Evolutionary conservation across 1,140 invertebrate genomes (phyloP), one percentile per base, ranked within the genome.

Genomic region (Sycobia sp.): DNA sequence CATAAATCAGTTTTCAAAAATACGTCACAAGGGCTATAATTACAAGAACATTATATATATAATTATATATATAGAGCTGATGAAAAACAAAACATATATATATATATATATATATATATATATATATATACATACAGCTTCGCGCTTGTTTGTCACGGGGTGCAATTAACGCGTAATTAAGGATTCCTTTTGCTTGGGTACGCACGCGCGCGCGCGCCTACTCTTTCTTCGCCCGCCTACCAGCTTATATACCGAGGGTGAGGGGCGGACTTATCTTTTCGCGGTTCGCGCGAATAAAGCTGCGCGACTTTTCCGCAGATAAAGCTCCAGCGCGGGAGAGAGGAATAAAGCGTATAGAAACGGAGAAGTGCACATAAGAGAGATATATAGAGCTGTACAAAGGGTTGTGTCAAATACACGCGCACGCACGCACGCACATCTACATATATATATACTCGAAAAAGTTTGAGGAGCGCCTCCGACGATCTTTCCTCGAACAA

Each of bases 251-350:
- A n/a, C n/a, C n/a, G n/a, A n/a, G n/a, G n/a, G n/a, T 11, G 29
- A 32, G 29, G 29, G 11, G 18, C 10, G 11, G 14, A 36, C 54
- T 64, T 64, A 65, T 59, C 55, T 65, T 47, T 47, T 18, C 23
- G 14, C 11, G 44, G 16, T 57, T 56, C 23, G 18, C 54, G 14
- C 32, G 44, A 56, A 56, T 41, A 63, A 63, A 10, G 23, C 34
- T 20, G 54, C 39, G 38, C 41, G n/a, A 44, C 61, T 22, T 64
- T 64, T 43, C 46, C 62, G 51, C 51, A 64, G 62, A 64, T 64
- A 64, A 64, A 49, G 54, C 23, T n/a, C 16, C 18, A 7, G 27
- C 13, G 20, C 2, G 41, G 16, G 10, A 23, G 22, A 46, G 7
- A 9, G 8, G 41, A 43, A 43, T 16, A 16, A 43, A 43, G 41